phyloP scores from a whole-genome alignment of 2,888 invertebrate species.

The Tanypteryx hageni region DNA sequence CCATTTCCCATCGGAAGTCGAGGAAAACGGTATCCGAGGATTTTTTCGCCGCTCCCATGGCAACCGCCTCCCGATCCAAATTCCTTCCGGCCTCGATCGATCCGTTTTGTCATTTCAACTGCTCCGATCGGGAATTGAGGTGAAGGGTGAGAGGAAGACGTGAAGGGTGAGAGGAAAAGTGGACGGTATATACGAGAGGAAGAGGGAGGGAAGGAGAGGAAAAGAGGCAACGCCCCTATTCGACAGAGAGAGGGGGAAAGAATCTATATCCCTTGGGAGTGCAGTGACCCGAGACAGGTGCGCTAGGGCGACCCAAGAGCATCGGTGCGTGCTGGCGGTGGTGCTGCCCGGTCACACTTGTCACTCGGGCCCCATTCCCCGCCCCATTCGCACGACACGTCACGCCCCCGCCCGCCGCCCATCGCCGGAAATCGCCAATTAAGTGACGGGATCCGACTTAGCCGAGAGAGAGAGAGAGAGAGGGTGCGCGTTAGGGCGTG shows the following conservation, averaged over 20 bases:
- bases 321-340: neutral
- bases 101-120: neutral
- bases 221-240: neutral
- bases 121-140: neutral
- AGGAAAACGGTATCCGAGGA: neutral
- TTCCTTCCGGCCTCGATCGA: no score
- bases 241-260: neutral
- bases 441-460: neutral
- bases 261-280: neutral
- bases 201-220: neutral
- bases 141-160: neutral
- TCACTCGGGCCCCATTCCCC: neutral
- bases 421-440: slow-evolving; percentile 40
- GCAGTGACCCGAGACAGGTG: slow-evolving; percentile 61
- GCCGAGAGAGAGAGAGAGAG: neutral
- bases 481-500: neutral
- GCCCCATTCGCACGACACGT: neutral
- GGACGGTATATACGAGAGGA: neutral
- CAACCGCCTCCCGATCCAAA: neutral
- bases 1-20: neutral
- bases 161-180: neutral
- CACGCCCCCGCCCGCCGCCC: neutral
- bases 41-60: neutral
- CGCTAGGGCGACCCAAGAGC: neutral
- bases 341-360: slow-evolving; percentile 1